These are phyloP conservation scores for Drosophila percnosoma DNA, from an alignment of 2,888 invertebrate genomes.

Conservation along the genomic window DNA sequence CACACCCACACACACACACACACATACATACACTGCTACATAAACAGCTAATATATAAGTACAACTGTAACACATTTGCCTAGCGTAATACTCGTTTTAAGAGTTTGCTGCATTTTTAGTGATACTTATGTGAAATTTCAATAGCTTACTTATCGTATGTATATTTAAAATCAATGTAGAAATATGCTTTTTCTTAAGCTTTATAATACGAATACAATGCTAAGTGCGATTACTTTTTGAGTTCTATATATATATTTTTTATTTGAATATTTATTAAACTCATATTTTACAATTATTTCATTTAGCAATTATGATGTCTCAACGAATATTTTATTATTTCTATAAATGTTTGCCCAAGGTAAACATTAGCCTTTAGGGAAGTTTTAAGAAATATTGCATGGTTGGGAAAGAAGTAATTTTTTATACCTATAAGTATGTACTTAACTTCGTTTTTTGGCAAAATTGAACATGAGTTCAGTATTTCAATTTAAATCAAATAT, in stretches of 20 bases:
- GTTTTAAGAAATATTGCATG: conserved; percentile 31
- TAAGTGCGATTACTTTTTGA: conserved; percentile 25
- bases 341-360: conserved; percentile 7
- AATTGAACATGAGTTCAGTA: not conserved
- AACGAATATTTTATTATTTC: not conserved
- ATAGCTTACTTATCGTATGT: conserved; percentile 13
- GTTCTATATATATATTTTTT: conserved; percentile 1
- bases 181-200: conserved; percentile 37
- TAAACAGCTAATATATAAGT: conserved; percentile 48
- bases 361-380: conserved; percentile 15
- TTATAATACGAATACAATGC: conserved; percentile 30
- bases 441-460: not conserved
- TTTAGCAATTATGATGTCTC: conserved; percentile 3
- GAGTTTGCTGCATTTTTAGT: conserved; percentile 61
- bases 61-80: conserved; percentile 48
- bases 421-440: not conserved
- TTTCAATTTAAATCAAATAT: not conserved
- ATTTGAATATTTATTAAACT: conserved; percentile 6
- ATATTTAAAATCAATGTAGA: conserved; percentile 28
- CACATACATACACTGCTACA: conserved; percentile 12
- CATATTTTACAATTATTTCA: not conserved
- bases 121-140: conserved; percentile 22
- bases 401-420: conserved; percentile 1
- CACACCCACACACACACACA: conserved; percentile 41
- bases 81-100: conserved; percentile 56